phyloP scores from a whole-genome alignment of 1,140 invertebrate genomes.

The Lordiphosa mommai region DNA sequence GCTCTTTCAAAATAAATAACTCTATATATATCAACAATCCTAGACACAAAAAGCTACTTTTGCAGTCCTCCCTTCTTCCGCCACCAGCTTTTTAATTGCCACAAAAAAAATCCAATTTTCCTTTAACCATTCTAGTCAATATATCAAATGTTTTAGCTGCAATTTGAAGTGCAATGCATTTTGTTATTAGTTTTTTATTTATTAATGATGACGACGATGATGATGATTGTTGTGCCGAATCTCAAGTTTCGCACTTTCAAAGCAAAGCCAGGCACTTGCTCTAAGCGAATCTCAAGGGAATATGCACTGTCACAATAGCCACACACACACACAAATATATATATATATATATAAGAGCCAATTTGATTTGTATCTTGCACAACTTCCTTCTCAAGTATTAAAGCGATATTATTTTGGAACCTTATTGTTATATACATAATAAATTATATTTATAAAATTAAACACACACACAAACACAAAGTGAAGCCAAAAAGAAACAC shows the following conservation, averaged over 20 bases:
- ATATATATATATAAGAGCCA: constrained; percentile 31
- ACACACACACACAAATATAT: constrained; percentile 11
- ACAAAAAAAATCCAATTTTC: constrained; percentile 4
- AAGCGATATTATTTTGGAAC: constrained; percentile 74
- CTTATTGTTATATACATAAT: constrained; percentile 63
- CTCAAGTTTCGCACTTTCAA: constrained; percentile 63
- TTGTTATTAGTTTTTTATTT: constrained; percentile 76
- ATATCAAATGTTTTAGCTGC: constrained; percentile 43
- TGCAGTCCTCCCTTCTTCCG: too few relatives aligned
- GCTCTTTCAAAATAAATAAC: too few relatives aligned
- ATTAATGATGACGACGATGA: constrained; percentile 13
- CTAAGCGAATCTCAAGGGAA: constrained; percentile 71
- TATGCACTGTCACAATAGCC: constrained; percentile 50
- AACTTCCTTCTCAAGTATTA: constrained; percentile 78
- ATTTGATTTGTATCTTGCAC: constrained; percentile 61
- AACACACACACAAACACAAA: constrained; percentile 33
- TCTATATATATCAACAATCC: constrained; percentile 3
- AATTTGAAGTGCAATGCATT: constrained; percentile 61
- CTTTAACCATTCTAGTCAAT: constrained; percentile 58
- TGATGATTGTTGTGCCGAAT: constrained; percentile 58
- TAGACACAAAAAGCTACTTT: neutral
- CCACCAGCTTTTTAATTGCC: constrained; percentile 10
- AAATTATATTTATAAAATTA: constrained; percentile 50
- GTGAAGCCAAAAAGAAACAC: constrained; percentile 64
- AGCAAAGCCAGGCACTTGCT: constrained; percentile 48